phyloP scores from a whole-genome alignment of 2,797 vertebrate species.

The Ctenopoma kingsleyae region DNA sequence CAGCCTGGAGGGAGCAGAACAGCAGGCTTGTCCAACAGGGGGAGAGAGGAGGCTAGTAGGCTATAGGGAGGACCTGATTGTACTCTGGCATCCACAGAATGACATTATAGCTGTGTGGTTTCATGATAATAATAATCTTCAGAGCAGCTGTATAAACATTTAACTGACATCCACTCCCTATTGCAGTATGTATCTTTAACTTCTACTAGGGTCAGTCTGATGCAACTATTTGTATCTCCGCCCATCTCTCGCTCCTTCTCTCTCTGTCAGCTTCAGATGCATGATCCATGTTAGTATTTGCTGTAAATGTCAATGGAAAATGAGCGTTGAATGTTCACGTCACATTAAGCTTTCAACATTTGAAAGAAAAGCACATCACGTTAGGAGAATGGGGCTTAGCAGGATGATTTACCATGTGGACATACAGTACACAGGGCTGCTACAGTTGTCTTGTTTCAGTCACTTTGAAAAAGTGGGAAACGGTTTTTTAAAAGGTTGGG shows the following conservation, averaged over 20 bases:
- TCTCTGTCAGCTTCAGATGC: conserved; percentile 51
- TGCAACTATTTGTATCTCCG: conserved; percentile 81
- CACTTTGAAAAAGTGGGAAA: conserved; percentile 49
- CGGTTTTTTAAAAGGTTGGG: conserved; percentile 52
- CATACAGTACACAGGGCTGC: conserved; percentile 10
- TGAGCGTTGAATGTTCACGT: conserved; percentile 53
- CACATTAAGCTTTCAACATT: conserved; percentile 57
- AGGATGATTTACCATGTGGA: conserved; percentile 44
- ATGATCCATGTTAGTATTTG: conserved; percentile 71
- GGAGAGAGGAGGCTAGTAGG: conserved; percentile 75
- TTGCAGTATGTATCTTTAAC: conserved; percentile 86
- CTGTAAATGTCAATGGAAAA: conserved; percentile 74
- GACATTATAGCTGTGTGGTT: conserved; percentile 89
- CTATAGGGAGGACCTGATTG: conserved; percentile 84
- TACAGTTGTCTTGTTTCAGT: conserved; percentile 64
- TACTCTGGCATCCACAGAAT: conserved; percentile 87
- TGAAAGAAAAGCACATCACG: conserved; percentile 52
- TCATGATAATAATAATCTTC: conserved; percentile 90
- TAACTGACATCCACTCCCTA: conserved; percentile 87
- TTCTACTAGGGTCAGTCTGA: conserved; percentile 82
- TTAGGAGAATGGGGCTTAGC: conserved; percentile 28
- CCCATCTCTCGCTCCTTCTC: conserved; percentile 60
- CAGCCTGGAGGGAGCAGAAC: conserved; percentile 62
- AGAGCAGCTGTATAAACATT: conserved; percentile 90
- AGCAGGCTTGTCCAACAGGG: conserved; percentile 63